Evolutionary conservation across 1,140 invertebrate species (phyloP).

Genomic region (Himalopsyche phryganea): DNA sequence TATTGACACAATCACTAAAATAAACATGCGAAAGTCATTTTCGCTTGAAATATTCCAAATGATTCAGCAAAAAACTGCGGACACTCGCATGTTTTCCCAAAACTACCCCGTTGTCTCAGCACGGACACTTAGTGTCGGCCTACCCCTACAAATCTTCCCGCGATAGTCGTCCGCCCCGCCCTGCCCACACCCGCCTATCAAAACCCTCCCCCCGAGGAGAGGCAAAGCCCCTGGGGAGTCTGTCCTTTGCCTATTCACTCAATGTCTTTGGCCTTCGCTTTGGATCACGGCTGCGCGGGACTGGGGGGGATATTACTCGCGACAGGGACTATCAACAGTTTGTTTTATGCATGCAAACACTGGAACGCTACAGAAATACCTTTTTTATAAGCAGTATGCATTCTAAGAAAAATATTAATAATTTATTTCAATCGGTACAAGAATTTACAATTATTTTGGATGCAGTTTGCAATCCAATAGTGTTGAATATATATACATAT

Average conservation of each 20-base stretch:
- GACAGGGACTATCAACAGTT: no score
- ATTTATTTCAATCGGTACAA: no score
- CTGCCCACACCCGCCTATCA: not conserved
- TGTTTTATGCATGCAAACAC: no score
- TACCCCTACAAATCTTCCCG: conserved; percentile 32
- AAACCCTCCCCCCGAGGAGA: conserved; percentile 1
- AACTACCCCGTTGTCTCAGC: conserved; percentile 4
- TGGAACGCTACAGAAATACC: no score
- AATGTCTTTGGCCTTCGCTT: conserved; percentile 35
- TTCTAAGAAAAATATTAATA: no score
- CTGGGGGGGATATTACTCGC: no score
- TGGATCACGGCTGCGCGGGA: conserved; percentile 14
- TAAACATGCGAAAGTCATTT: not conserved
- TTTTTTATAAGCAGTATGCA: no score
- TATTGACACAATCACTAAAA: not conserved
- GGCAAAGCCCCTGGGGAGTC: conserved; percentile 28
- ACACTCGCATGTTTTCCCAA: not conserved
- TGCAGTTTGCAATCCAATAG: no score
- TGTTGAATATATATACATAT: no score
- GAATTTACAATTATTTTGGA: no score
- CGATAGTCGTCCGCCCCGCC: conserved; percentile 2
- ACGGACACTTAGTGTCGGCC: conserved; percentile 24
- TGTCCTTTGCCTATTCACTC: conserved; percentile 35
- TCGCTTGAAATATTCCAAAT: not conserved
- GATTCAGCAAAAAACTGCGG: not conserved